Evolutionary conservation across 2,888 invertebrate species (phyloP), one percentile per base, ranked within the genome.

Genomic region (Mesoligia furuncula): DNA sequence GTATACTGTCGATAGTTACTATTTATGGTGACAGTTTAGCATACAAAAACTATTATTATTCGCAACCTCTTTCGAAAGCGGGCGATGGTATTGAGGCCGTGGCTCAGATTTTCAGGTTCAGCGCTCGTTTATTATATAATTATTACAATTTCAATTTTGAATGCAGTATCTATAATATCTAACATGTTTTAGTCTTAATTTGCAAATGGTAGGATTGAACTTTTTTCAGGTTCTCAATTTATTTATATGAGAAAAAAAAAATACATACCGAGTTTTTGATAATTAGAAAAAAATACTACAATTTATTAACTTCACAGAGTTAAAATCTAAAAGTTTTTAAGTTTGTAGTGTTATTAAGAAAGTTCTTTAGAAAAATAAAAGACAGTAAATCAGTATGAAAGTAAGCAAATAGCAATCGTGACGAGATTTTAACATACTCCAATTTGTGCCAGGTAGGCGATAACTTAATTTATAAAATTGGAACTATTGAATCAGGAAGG

Each of bases 401-500:
- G 31, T 57, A n/a, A 36, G 11, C n/a, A 24, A 65, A n/a, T 36
- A 57, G 24, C 42, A 59, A 36, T 83, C 45, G 39, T 66, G 36
- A 45, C 9, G 20, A 64, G 4, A 48, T 72, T 62, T 59, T 39
- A 70, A 73, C 67, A 69, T 59, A 61, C 51, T 71, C 31, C 36
- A 77, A 73, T 81, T 77, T 62, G 59, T 39, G 71, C 73, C 36
- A 73, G 79, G 31, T 51, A 68, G 73, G 66, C 48, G 79, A 67
- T 39, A 64, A 48, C 20, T 27, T 69, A 75, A 88, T 89, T 80
- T 79, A 82, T 72, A 76, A 87, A 85, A 89, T 87, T 87, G 84
- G 77, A 81, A 79, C 87, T 89, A 90, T 90, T 87, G 89, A 87
- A 89, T 86, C 85, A 87, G 85, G 86, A 87, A 81, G 81, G 86